phyloP scores from a whole-genome alignment of 2,888 invertebrate species.

The Tineola bisselliella region DNA sequence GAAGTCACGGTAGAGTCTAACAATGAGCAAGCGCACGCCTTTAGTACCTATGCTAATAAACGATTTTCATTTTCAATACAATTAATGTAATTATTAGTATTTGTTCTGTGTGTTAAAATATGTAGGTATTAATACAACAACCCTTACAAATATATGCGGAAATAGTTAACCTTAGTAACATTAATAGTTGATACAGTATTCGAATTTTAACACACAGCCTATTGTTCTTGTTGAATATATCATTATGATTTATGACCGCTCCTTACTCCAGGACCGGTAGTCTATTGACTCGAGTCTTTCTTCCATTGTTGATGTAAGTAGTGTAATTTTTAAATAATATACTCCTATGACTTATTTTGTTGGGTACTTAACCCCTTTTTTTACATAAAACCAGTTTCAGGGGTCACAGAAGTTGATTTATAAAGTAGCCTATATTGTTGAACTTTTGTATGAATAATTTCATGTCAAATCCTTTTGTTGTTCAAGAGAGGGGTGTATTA shows the following conservation, averaged over 20 bases:
- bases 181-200: background rate
- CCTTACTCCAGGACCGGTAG: slow-evolving; percentile 26
- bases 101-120: no score
- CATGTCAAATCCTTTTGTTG: slow-evolving; percentile 17
- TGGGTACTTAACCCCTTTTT: slow-evolving; percentile 23
- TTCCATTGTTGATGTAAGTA: slow-evolving; percentile 14
- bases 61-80: no score
- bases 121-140: no score
- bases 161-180: background rate
- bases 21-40: no score
- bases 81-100: no score
- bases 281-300: slow-evolving; percentile 4
- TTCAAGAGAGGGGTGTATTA: background rate
- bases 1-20: no score
- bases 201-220: background rate
- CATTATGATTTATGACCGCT: slow-evolving; percentile 14
- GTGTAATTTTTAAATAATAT: slow-evolving; percentile 38
- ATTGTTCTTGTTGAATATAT: slow-evolving; percentile 5
- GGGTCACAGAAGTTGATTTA: slow-evolving; percentile 16
- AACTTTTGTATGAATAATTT: slow-evolving; percentile 20
- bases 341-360: slow-evolving; percentile 19
- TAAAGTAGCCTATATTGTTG: slow-evolving; percentile 17
- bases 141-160: background rate
- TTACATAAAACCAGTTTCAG: slow-evolving; percentile 14
- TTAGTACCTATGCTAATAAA: no score